phyloP scores from a whole-genome alignment of 2,888 invertebrate species.

The Anodontia alba region DNA sequence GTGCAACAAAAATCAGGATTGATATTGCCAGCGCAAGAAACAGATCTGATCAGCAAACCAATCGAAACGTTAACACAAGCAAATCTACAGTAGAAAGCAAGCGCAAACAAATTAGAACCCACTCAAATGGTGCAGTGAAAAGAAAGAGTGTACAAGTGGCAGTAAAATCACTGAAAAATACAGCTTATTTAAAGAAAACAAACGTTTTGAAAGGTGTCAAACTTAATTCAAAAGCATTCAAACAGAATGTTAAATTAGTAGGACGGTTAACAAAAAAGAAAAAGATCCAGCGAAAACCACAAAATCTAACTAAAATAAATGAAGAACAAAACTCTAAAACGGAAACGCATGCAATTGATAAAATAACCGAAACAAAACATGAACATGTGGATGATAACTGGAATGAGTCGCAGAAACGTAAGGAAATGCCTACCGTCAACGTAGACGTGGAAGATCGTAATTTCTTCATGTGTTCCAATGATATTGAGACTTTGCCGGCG shows the following conservation, averaged over 20 bases:
- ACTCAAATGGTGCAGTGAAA: background rate
- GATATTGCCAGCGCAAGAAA: background rate
- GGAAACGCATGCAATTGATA: background rate
- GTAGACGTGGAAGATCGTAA: constrained; percentile 34
- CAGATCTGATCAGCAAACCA: background rate
- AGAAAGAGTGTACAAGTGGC: background rate
- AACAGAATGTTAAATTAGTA: constrained; percentile 37
- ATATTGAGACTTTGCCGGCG: constrained; percentile 25
- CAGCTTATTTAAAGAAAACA: background rate
- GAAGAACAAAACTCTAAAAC: background rate
- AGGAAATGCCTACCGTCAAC: background rate
- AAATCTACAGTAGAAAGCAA: background rate
- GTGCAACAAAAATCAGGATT: background rate
- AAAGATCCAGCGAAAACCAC: background rate
- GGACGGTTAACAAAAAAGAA: constrained; percentile 43
- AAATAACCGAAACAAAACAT: background rate
- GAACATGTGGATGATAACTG: background rate
- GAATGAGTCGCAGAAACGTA: background rate
- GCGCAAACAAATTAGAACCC: background rate
- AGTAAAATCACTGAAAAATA: background rate
- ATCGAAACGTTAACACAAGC: background rate
- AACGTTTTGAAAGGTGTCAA: background rate
- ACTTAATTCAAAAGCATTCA: background rate
- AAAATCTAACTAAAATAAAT: background rate
- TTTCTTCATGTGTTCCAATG: constrained; percentile 52